A percentile compares a stretch with the other conserved stretches of the same genome.
Conservation (phyloP, 2,113 vertebrate genomes). For the Actenoides hombroni region DNA sequence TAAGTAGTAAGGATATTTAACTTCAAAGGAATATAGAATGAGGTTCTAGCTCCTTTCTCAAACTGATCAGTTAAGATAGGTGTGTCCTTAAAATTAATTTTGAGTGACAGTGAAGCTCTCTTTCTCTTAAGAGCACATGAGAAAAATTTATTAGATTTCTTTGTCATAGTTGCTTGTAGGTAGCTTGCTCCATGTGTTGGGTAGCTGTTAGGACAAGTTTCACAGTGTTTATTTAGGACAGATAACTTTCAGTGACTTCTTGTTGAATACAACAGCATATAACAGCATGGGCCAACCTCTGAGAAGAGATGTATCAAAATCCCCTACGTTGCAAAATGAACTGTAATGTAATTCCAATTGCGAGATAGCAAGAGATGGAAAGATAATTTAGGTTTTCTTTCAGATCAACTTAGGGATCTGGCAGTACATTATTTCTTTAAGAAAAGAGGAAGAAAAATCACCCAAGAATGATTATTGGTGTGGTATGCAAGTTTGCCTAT, state of each 20-base stretch:
- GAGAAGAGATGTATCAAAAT: neutral
- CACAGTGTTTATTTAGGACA: neutral
- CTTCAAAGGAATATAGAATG: neutral
- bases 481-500: no score
- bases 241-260: neutral
- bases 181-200: neutral
- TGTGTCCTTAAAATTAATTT: neutral
- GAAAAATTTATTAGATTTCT: neutral
- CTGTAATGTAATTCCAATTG: neutral
- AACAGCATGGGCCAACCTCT: neutral
- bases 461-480: neutral
- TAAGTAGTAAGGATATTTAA: neutral
- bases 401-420: neutral
- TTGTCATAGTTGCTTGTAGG: neutral
- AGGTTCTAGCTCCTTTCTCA: neutral
- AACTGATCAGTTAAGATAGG: neutral
- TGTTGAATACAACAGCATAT: neutral
- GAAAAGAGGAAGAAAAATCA: neutral
- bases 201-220: neutral
- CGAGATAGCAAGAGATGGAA: neutral
- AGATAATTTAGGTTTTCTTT: neutral
- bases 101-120: neutral
- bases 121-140: neutral
- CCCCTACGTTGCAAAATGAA: neutral
- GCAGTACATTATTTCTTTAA: neutral